These are phyloP conservation scores for Mythimna loreyi DNA, from an alignment of 2,888 invertebrate genomes.

Conservation along the genomic window DNA sequence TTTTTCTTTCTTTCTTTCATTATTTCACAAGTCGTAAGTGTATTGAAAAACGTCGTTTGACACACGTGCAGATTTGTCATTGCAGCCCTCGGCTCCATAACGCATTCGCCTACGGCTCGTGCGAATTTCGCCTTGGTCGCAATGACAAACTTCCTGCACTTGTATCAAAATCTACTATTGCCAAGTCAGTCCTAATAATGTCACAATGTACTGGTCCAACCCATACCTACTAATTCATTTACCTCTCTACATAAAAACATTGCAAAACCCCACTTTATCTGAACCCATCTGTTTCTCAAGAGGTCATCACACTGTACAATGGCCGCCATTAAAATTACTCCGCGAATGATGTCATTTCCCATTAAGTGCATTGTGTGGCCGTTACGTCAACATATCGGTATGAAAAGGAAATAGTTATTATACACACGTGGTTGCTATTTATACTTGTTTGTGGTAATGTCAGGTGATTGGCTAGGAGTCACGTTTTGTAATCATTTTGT, in stretches of 20 bases:
- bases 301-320: constrained; percentile 55
- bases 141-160: too few relatives aligned
- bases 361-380: constrained; percentile 72
- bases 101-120: too few relatives aligned
- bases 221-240: neutral
- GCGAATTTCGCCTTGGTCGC: too few relatives aligned
- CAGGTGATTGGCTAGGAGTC: constrained; percentile 2
- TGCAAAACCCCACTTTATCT: constrained; percentile 4
- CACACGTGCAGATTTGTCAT: too few relatives aligned
- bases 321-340: constrained; percentile 53
- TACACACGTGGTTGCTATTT: constrained; percentile 34
- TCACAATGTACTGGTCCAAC: too few relatives aligned
- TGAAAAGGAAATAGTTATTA: constrained; percentile 74
- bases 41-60: too few relatives aligned
- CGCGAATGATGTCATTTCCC: constrained; percentile 59
- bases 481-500: neutral
- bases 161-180: too few relatives aligned
- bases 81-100: too few relatives aligned
- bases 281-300: constrained; percentile 46
- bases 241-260: constrained; percentile 26
- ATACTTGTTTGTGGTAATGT: constrained; percentile 3
- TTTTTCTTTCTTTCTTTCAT: too few relatives aligned
- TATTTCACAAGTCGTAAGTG: too few relatives aligned
- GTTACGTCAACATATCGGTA: constrained; percentile 69
- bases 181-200: too few relatives aligned